Base-by-base conservation (phyloP, 2,113 vertebrate genomes). In the Triplophysa rosa region DNA sequence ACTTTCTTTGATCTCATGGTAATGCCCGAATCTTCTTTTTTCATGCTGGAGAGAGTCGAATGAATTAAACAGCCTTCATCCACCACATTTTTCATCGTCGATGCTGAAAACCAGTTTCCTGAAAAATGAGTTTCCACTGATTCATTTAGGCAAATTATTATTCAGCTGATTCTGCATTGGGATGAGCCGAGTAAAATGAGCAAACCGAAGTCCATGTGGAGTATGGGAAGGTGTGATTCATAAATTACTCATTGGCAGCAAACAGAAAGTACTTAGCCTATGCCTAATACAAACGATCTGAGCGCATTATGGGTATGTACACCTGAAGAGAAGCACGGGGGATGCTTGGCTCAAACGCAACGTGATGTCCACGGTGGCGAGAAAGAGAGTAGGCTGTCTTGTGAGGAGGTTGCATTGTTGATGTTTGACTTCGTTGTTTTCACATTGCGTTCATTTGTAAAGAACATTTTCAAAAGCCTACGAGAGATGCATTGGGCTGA, bases 1-100 rank as follows among this genome's bases (percentile, higher is more conserved):
- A 65, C 42, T 26, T 56, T 17, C 74, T 77, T 65, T 77, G 74
- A 77, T 77, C 62, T 65, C 45, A 76, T 76, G 73, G 19, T 77
- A 54, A 77, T 77, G 62, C 49, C 14, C 24, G 17, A 65, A 33
- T 64, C 16, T 76, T 76, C 17, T 45, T 65, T 65, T 45, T 65
- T 66, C 24, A 16, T 29, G 61, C 16, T 29, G 61, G 61, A 29
- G 58, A 33, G 17, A 76, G 61, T 52, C 1, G 8, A 73, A 1
- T 62, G 65, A 66, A 77, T 77, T 8, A 77, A 65, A 66, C 10
- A 21, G 73, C 73, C n/a, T 58, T 45, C 58, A 47, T 74, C 58
- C 45, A 40, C 61, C 26, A 12, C 42, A 29, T 42, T 42, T 21
- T 45, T 63, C 59, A 75, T 62, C 58, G 5, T 33, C 11, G 40